phyloP scores from a whole-genome alignment of 2,888 invertebrate species.

The Hemaris fuciformis region DNA sequence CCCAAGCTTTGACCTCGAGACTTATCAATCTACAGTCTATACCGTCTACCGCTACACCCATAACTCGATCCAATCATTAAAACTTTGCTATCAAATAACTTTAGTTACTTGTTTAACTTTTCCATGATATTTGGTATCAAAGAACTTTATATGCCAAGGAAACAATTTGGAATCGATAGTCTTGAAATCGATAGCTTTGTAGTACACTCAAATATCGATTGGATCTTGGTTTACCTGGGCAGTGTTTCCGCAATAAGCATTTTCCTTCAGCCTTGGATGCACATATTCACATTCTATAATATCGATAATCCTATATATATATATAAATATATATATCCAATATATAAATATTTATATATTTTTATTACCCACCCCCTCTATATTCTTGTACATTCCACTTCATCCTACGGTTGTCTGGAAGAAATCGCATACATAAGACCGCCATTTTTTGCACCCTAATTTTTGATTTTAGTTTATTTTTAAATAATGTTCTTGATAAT shows the following conservation, averaged over 20 bases:
- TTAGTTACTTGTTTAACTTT: background rate
- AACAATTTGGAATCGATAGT: background rate
- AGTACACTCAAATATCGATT: background rate
- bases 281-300: too few species aligned
- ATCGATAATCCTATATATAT: too few species aligned
- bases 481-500: too few species aligned
- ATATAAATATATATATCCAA: too few species aligned
- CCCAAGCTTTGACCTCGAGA: background rate
- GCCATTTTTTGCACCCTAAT: too few species aligned
- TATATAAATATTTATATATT: too few species aligned
- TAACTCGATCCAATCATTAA: background rate
- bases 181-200: background rate
- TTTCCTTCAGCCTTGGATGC: background rate
- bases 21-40: background rate
- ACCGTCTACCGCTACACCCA: background rate
- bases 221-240: background rate
- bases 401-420: too few species aligned
- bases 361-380: too few species aligned
- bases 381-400: too few species aligned
- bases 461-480: too few species aligned
- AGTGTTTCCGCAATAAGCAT: background rate
- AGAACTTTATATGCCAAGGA: background rate
- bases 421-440: too few species aligned
- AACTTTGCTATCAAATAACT: background rate
- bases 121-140: background rate